Evolutionary conservation across 2,113 vertebrate species (phyloP).

Genomic region (Perca flavescens): DNA sequence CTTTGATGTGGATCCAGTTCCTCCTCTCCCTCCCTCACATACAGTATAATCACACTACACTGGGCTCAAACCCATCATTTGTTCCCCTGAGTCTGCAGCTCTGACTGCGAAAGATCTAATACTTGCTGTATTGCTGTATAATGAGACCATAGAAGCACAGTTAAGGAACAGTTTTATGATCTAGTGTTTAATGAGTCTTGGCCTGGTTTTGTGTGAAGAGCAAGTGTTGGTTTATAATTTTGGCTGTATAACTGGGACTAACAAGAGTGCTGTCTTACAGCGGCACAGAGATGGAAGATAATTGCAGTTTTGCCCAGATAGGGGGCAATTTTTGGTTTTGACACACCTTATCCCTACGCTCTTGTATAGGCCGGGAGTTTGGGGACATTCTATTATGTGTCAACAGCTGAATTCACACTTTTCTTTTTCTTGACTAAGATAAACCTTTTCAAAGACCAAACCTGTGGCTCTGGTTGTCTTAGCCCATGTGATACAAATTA

Average conservation of each 20-base stretch:
- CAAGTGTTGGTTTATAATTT: slow-evolving; percentile 1
- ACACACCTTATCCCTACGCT: not conserved
- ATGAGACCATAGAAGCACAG: slow-evolving; percentile 66
- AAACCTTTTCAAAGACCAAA: no score
- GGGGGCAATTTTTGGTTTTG: not conserved
- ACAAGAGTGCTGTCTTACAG: slow-evolving; percentile 9
- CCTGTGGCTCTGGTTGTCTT: not conserved
- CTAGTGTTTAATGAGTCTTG: slow-evolving; percentile 53
- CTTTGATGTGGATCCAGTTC: slow-evolving; percentile 49
- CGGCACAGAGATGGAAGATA: slow-evolving; percentile 10
- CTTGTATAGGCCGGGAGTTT: not conserved
- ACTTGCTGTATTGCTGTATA: slow-evolving; percentile 49
- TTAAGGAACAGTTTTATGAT: slow-evolving; percentile 58
- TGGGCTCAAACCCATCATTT: slow-evolving; percentile 55
- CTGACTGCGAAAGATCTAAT: slow-evolving; percentile 49
- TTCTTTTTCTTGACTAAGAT: not conserved
- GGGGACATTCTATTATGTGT: no score
- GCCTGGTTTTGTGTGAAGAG: slow-evolving; percentile 40
- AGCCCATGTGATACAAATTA: not conserved
- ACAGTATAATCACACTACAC: slow-evolving; percentile 55
- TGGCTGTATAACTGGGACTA: slow-evolving; percentile 2
- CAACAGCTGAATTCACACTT: not conserved
- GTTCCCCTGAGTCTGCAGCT: slow-evolving; percentile 60
- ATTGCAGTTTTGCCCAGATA: slow-evolving; percentile 11
- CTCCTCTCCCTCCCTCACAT: slow-evolving; percentile 44